These are phyloP conservation scores for Cyprinodon diabolis DNA, from an alignment of 2,797 vertebrate genomes.

Conservation along the genomic window DNA sequence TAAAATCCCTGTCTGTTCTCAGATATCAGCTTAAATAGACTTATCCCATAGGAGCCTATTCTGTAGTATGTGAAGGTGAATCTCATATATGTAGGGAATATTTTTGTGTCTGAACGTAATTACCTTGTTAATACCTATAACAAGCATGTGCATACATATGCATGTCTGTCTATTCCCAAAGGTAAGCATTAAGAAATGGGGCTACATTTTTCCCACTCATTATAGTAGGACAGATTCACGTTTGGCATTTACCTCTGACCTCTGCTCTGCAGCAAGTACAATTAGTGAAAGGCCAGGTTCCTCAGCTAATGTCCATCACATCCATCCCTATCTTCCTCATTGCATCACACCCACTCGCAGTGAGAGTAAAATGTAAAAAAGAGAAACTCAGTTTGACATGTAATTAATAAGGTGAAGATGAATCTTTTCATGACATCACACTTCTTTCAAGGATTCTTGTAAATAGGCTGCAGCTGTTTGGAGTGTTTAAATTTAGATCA, in stretches of 20 bases:
- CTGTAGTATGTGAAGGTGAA: slow-evolving; percentile 8
- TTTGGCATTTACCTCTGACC: slow-evolving; percentile 80
- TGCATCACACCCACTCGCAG: slow-evolving; percentile 11
- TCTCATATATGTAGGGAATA: slow-evolving; percentile 8
- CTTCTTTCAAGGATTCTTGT: slow-evolving; percentile 7
- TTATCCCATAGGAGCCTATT: slow-evolving; percentile 33
- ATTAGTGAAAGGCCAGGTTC: slow-evolving; percentile 79
- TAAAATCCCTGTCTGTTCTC: neutral
- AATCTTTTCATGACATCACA: slow-evolving; percentile 20
- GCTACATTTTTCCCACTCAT: slow-evolving; percentile 62
- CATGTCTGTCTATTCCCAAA: slow-evolving; percentile 4
- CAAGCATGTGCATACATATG: neutral
- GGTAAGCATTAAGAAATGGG: slow-evolving; percentile 40
- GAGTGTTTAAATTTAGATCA: slow-evolving; percentile 24
- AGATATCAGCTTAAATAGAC: slow-evolving; percentile 44
- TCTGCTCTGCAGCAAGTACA: slow-evolving; percentile 69
- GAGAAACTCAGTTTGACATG: slow-evolving; percentile 15
- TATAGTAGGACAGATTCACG: slow-evolving; percentile 64
- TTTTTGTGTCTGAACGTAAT: slow-evolving; percentile 30
- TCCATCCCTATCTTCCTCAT: slow-evolving; percentile 17
- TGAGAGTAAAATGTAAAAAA: slow-evolving; percentile 16
- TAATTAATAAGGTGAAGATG: slow-evolving; percentile 41
- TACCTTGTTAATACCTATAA: slow-evolving; percentile 39
- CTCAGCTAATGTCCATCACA: slow-evolving; percentile 68
- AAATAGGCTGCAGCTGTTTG: slow-evolving; percentile 8